phyloP scores from a whole-genome alignment of 1,140 invertebrate species.

The Zaprionus nigranus region DNA sequence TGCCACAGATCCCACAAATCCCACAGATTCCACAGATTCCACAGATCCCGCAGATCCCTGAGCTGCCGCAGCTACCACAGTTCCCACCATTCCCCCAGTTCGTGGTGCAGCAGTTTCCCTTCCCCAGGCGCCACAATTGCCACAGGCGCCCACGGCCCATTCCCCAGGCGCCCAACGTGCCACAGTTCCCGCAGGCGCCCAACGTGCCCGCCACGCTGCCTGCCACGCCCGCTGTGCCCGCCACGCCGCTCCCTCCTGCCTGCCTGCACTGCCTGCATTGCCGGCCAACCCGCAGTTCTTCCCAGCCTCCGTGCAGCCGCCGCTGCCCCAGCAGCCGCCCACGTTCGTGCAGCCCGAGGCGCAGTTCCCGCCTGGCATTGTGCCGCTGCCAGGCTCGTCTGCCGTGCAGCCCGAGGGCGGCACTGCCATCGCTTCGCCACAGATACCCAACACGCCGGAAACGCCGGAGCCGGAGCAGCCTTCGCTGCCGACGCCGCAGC shows the following conservation, averaged over 20 bases:
- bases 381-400: conserved; percentile 63
- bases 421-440: conserved; percentile 73
- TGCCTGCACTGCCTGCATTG: conserved; percentile 1
- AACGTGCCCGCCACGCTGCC: conserved; percentile 21
- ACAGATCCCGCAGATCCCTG: conserved; percentile 20
- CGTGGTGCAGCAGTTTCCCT: conserved; percentile 20
- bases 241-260: conserved; percentile 14
- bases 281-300: conserved; percentile 66
- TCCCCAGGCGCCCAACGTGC: conserved; percentile 24
- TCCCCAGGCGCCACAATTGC: conserved; percentile 50
- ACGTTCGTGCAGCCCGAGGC: conserved; percentile 65
- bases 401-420: conserved; percentile 66
- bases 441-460: conserved; percentile 62
- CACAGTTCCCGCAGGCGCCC: conserved; percentile 8
- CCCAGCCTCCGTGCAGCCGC: conserved; percentile 66
- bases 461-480: conserved; percentile 44
- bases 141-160: conserved; percentile 24
- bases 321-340: conserved; percentile 69
- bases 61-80: conserved; percentile 32
- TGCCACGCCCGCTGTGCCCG: conserved; percentile 24
- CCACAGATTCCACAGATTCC: conserved; percentile 48
- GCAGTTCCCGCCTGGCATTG: conserved; percentile 69
- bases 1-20: conserved; percentile 32
- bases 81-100: too few relatives aligned
- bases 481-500: conserved; percentile 39